Percentiles rank a stretch among this genome's conserved stretches.
Conservation (phyloP, 2,888 invertebrate species). For the Parnassius orleans region DNA sequence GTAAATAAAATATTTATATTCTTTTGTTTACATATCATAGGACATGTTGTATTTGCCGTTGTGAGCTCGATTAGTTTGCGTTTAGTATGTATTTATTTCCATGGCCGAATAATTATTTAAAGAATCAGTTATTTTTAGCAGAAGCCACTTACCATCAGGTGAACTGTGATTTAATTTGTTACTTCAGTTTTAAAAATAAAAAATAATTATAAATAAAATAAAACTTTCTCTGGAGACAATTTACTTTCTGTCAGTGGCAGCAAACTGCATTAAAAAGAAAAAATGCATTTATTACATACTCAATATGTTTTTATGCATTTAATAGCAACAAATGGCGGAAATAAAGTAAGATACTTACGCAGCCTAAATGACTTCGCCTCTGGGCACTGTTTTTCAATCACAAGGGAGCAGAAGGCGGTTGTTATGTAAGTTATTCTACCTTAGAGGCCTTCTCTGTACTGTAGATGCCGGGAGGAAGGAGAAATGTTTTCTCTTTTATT, state of each 20-base stretch:
- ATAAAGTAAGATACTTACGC: slow-evolving; percentile 1
- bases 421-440: slow-evolving; percentile 13
- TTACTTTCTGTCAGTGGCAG: too few species aligned
- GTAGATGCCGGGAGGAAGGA: slow-evolving; percentile 3
- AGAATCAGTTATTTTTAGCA: too few species aligned
- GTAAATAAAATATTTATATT: slow-evolving; percentile 2
- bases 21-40: not conserved
- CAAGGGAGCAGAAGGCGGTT: slow-evolving; percentile 4
- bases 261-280: not conserved
- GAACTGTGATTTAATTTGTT: too few species aligned
- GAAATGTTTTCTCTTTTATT: slow-evolving; percentile 19
- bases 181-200: too few species aligned
- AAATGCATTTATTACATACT: not conserved
- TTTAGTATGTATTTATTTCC: slow-evolving; percentile 2
- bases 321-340: not conserved
- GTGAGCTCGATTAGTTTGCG: not conserved
- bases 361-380: slow-evolving; percentile 4
- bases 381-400: slow-evolving; percentile 7
- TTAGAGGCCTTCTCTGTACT: slow-evolving; percentile 1
- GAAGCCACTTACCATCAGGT: too few species aligned
- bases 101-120: slow-evolving; percentile 1
- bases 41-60: slow-evolving; percentile 2
- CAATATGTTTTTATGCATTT: not conserved
- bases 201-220: too few species aligned
- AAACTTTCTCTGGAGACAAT: too few species aligned